A percentile compares a stretch with the other conserved stretches of the same genome.
Conservation (phyloP, 2,113 vertebrate species). For the Rhinoptilus africanus region DNA sequence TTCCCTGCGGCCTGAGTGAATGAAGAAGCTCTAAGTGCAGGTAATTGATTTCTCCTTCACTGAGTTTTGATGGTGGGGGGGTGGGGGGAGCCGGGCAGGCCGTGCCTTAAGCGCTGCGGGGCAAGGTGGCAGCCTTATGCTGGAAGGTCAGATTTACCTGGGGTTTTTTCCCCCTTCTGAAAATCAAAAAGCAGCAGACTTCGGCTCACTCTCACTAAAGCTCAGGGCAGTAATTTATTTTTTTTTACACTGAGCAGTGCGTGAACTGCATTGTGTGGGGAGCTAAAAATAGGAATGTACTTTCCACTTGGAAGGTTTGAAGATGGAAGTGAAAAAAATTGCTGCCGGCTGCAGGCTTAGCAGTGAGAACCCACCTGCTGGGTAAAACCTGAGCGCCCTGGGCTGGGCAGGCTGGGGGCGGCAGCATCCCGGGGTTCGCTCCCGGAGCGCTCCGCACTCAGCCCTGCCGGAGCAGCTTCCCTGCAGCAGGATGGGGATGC, state of each 20-base stretch:
- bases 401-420: neutral
- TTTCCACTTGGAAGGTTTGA: neutral
- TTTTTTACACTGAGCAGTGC: neutral
- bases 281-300: neutral
- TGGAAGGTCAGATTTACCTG: neutral
- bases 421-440: too few species aligned
- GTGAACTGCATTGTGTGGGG: neutral
- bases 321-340: neutral
- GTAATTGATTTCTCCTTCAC: neutral
- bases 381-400: too few species aligned
- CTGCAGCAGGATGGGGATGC: neutral
- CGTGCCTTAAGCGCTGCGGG: neutral
- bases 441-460: fast-evolving
- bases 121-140: fast-evolving
- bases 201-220: neutral
- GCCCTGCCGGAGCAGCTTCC: neutral
- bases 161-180: neutral
- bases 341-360: neutral
- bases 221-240: neutral
- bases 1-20: neutral
- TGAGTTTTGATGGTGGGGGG: neutral
- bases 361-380: too few species aligned
- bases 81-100: neutral
- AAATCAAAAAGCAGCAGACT: neutral
- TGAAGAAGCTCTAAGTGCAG: neutral